Evolutionary conservation across 2,888 invertebrate genomes (phyloP), one percentile per base, ranked within the genome.

Genomic region (Arge pagana): DNA sequence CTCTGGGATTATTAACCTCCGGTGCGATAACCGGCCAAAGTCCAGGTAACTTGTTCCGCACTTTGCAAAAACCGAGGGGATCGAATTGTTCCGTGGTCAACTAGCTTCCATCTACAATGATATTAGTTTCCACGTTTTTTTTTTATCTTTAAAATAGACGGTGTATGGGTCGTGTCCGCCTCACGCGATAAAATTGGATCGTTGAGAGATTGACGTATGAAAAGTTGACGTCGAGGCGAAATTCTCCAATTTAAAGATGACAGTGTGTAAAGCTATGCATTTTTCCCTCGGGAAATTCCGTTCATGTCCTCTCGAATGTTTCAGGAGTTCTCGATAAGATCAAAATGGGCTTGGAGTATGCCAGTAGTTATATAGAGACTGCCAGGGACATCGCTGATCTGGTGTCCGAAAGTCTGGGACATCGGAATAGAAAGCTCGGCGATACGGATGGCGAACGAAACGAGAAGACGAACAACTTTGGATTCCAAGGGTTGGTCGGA

Each of bases 361-460:
- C 82, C 2, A 79, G 78, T 19, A 77, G 77, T 62, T 74, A 81
- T 50, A 65, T 82, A 24, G 79, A 80, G 15, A 69, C 69, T 0
- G 83, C 83, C 0, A 80, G 78, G 23, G 82, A 82, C 62, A 85
- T 88, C 42, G 83, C 85, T 1, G 81, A 82, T 68, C 71, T 86
- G 55, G 85, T 86, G 7, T 80, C 82, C 7, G 78, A 80, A 55
- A 82, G 84, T 16, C 82, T 85, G 55, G 72, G 73, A 6, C 66
- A 69, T 18, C 64, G 65, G 15, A 54, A 57, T 10, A 65, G 61
- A 42, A 71, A 59, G 50, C 60, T 62, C n/a, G 67, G 60, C 1
- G 68, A 64, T 0, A 60, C 63, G 1, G 63, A 56, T 3, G 42
- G 33, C 1, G 51, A 49, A 5, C 56, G 78, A n/a, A 76, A 55